These are phyloP conservation scores for Poeciliopsis prolifica DNA, from an alignment of 2,113 vertebrate species.

Conservation along the genomic window DNA sequence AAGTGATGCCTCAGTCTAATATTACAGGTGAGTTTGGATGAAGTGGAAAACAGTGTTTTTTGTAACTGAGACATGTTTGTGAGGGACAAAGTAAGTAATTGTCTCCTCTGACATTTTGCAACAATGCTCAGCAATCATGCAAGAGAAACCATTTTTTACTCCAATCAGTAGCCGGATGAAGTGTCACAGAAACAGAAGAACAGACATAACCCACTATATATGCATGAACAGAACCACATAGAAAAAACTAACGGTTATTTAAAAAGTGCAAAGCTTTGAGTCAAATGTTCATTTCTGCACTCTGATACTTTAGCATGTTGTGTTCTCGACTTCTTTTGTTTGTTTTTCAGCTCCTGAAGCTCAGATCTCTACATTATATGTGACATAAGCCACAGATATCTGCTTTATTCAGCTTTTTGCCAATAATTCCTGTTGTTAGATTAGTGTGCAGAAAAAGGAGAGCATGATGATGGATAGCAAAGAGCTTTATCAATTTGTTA, in stretches of 20 bases:
- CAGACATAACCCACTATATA: slow-evolving; percentile 5
- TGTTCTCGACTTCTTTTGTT: background rate
- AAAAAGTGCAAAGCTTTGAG: slow-evolving; percentile 2
- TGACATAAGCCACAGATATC: slow-evolving; percentile 20
- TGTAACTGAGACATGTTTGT: no score
- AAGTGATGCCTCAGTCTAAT: no score
- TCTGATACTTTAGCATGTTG: no score
- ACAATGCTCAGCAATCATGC: background rate
- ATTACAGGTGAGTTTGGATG: no score
- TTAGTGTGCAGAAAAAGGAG: background rate
- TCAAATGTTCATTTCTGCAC: slow-evolving; percentile 1
- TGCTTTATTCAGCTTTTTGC: slow-evolving; percentile 3
- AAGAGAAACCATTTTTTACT: slow-evolving; percentile 3
- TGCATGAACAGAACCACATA: slow-evolving; percentile 23
- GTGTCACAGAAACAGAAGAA: background rate
- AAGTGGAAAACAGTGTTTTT: no score
- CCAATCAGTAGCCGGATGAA: slow-evolving; percentile 1
- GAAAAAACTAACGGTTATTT: slow-evolving; percentile 15
- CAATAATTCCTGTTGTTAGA: no score
- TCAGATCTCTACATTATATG: slow-evolving; percentile 14
- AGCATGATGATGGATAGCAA: background rate
- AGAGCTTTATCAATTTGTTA: no score
- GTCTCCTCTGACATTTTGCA: slow-evolving; percentile 5
- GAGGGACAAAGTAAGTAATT: no score
- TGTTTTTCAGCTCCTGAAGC: slow-evolving; percentile 2